Conservation (phyloP, 35 echinoderm and acorn worm genomes). For the Ophiothrix spiculata region DNA sequence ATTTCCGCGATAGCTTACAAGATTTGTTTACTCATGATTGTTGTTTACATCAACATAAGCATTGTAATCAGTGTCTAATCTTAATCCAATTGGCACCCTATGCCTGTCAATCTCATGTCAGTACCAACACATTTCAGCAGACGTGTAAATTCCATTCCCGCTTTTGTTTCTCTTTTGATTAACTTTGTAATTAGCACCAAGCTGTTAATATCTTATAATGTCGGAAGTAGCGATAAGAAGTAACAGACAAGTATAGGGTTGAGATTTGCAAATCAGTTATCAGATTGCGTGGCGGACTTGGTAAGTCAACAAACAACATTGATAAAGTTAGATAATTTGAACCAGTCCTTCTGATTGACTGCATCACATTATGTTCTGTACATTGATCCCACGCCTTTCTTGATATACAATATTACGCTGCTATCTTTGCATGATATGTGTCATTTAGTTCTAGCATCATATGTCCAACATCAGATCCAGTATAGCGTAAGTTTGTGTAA, state of each 20-base stretch:
- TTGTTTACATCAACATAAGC: neutral
- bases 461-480: no score
- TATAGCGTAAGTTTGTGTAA: no score
- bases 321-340: no score
- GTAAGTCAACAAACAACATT: slow-evolving; percentile 3
- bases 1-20: neutral
- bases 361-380: no score
- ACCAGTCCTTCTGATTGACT: no score
- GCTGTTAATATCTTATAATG: neutral
- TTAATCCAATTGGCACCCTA: neutral
- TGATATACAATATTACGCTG: no score
- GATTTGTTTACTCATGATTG: neutral
- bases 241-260: neutral
- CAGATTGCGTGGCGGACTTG: neutral
- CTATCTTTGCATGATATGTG: no score
- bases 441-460: no score
- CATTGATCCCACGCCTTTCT: no score
- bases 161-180: neutral
- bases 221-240: neutral
- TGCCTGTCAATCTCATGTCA: neutral
- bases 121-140: neutral
- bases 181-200: slow-evolving; percentile 3
- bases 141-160: slow-evolving; percentile 8
- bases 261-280: no score
- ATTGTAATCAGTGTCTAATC: neutral